These are phyloP conservation scores for Ciconia maguari DNA, from an alignment of 2,113 vertebrate genomes.

Conservation along the genomic window DNA sequence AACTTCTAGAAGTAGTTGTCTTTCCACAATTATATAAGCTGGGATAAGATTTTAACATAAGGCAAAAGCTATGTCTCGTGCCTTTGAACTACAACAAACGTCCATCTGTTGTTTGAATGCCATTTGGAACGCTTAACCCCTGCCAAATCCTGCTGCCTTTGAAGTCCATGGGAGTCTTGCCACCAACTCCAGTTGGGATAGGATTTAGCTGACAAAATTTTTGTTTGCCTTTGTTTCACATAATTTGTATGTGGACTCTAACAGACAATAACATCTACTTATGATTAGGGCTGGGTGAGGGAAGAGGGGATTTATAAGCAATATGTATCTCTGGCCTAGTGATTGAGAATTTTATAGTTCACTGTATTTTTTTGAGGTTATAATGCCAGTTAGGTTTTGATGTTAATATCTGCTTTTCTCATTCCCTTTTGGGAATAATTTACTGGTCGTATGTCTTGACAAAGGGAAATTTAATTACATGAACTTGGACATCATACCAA, in stretches of 20 bases:
- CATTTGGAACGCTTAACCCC: not conserved
- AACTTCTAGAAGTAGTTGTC: not conserved
- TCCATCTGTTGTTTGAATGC: constrained; percentile 45
- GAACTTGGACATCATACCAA: not conserved
- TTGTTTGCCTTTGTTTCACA: not conserved
- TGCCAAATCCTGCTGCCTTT: constrained; percentile 43
- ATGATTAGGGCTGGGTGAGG: not conserved
- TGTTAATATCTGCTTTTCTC: not conserved
- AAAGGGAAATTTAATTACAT: not conserved
- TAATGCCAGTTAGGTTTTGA: not conserved
- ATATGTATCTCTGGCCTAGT: not conserved
- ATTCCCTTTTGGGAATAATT: not conserved
- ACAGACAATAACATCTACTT: not conserved
- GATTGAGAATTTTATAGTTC: not conserved
- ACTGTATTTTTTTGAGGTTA: not conserved
- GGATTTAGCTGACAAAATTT: not conserved
- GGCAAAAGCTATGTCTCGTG: not conserved
- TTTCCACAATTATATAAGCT: not conserved
- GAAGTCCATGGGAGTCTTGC: constrained; percentile 16
- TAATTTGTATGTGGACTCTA: not conserved
- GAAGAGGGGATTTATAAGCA: not conserved
- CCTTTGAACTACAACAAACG: not conserved
- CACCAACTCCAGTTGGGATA: not conserved
- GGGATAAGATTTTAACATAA: not conserved
- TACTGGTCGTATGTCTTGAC: not conserved